Base-by-base conservation (phyloP, 2,888 invertebrate genomes). In the Epinotia demarniana region DNA sequence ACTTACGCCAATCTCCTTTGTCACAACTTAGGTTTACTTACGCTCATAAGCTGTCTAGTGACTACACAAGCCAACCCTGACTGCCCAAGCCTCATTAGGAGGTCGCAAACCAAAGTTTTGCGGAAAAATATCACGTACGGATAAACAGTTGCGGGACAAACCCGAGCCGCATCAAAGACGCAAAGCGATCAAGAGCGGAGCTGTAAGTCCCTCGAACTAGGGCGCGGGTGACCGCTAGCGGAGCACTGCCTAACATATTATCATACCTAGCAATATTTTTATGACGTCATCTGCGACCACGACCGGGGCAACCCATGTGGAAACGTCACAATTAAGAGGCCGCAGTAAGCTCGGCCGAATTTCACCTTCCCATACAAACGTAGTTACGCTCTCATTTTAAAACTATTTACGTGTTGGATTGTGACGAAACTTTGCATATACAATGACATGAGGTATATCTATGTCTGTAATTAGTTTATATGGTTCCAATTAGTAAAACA, bases 151-250 rank as follows among this genome's bases (percentile, higher is more conserved):
- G n/a, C 12, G 63, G 63, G 55, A 74, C 63, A 69, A 74, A 74
- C 74, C 57, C 33, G 16, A 64, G 49, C 66, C 58, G 60, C 58
- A 62, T 73, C 68, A 74, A 74, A 74, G 72, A 66, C 49, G 63
- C 63, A 23, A 67, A 64, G 64, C 69, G 69, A 70, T 74, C 74
- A 74, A 69, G 63, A 69, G 67, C 68, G 39, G 18, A 33, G 69
- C 74, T 64, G 46, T 62, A 49, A 66, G 69, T 62, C 49, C 27
- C 19, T 49, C 53, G 72, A 46, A 33, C 23, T 19, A 19, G 46
- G 58, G 74, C 13, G 27, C 16, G 58, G 60, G 33, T 49, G 66
- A 72, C 49, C 66, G 46, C 43, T 33, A 18, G 33, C 64, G 27
- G n/a, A 27, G 58, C 27, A 5, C 1, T 58, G 3, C 19, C 3